Conservation (phyloP, 2,888 invertebrate species). For the Prenolepis imparis region DNA sequence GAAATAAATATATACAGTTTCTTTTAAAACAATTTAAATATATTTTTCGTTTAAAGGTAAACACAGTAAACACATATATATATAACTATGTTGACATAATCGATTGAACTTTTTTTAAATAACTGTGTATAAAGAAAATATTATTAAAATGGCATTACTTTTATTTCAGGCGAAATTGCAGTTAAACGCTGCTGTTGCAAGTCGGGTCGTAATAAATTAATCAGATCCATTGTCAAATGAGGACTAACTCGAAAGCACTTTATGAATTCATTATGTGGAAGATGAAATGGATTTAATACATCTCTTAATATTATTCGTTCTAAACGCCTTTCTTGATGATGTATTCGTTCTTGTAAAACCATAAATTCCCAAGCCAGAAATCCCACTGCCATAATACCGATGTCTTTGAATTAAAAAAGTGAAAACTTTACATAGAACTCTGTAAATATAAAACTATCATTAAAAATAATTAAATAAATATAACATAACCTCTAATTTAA, state of each 20-base stretch:
- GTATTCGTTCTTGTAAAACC: background rate
- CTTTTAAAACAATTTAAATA: slow-evolving; percentile 11
- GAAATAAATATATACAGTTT: background rate
- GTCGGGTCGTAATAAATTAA: background rate
- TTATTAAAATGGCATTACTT: background rate
- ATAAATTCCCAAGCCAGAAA: background rate
- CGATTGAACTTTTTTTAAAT: background rate
- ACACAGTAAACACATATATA: background rate
- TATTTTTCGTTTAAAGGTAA: background rate
- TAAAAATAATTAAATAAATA: background rate
- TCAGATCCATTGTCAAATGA: background rate
- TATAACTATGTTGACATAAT: background rate
- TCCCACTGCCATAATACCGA: background rate
- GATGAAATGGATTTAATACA: slow-evolving; percentile 28
- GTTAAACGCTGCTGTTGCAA: background rate
- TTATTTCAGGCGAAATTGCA: slow-evolving; percentile 2
- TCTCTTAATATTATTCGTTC: slow-evolving; percentile 5
- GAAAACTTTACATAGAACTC: background rate
- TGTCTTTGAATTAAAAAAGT: background rate
- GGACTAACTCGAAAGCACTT: slow-evolving; percentile 9
- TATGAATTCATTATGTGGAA: slow-evolving; percentile 23
- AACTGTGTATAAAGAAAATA: background rate
- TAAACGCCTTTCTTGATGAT: background rate
- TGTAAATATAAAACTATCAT: background rate
- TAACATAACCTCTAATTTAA: background rate